A percentile compares a stretch with the other conserved stretches of the same genome.
These are phyloP conservation scores for Hoplodrina ambigua DNA, from an alignment of 2,888 invertebrate genomes.

Conservation along the genomic window DNA sequence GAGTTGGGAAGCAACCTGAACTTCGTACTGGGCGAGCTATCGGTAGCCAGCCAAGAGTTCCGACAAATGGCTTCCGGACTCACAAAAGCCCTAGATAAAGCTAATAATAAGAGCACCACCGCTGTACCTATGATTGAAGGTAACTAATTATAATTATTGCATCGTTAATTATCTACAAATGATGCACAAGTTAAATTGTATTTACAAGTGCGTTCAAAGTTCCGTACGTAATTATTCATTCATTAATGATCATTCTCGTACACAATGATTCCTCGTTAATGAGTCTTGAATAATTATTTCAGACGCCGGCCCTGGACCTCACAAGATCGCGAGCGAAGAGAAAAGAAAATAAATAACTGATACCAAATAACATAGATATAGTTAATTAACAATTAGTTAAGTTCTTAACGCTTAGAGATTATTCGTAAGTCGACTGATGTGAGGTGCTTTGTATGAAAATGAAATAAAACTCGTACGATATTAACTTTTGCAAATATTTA, in stretches of 20 bases:
- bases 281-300: constrained; percentile 60
- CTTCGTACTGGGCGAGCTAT: constrained; percentile 94
- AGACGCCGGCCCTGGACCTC: constrained; percentile 91
- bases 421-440: constrained; percentile 74
- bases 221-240: constrained; percentile 21
- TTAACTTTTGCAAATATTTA: constrained; percentile 91
- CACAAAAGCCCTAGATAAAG: constrained; percentile 93
- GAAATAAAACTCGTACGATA: constrained; percentile 83
- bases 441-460: constrained; percentile 52
- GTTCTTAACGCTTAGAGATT: constrained; percentile 70
- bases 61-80: constrained; percentile 94
- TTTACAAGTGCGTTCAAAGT: constrained; percentile 24
- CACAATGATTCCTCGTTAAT: constrained; percentile 6
- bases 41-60: constrained; percentile 96
- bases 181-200: constrained; percentile 16
- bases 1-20: constrained; percentile 96
- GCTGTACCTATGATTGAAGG: constrained; percentile 89
- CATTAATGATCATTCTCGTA: not conserved
- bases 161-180: constrained; percentile 6
- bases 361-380: constrained; percentile 76
- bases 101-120: constrained; percentile 91
- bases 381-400: constrained; percentile 67
- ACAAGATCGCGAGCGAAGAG: constrained; percentile 83
- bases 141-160: constrained; percentile 24
- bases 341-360: constrained; percentile 64